Conservation (phyloP, 1,140 invertebrate species). For the Vanessa tameamea region DNA sequence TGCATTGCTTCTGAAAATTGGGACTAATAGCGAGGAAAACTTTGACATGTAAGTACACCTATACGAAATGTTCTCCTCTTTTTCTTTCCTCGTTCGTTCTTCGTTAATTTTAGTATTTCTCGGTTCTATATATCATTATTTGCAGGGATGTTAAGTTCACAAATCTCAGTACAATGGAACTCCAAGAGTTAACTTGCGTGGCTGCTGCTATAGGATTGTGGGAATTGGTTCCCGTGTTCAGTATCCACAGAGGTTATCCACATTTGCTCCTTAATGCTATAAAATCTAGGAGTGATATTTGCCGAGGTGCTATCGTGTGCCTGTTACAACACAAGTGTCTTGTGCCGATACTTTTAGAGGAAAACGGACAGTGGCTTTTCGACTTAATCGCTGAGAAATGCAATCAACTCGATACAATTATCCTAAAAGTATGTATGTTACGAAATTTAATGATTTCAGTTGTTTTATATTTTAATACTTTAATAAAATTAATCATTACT, state of each 20-base stretch:
- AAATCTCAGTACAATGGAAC: slow-evolving; percentile 48
- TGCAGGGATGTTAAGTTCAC: slow-evolving; percentile 62
- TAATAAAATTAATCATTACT: slow-evolving; percentile 13
- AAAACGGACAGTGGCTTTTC: slow-evolving; percentile 70
- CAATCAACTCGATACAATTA: slow-evolving; percentile 58
- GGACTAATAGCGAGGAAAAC: slow-evolving; percentile 54
- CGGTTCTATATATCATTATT: slow-evolving; percentile 13
- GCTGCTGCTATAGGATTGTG: slow-evolving; percentile 63
- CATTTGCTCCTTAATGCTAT: slow-evolving; percentile 56
- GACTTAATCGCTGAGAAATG: slow-evolving; percentile 66
- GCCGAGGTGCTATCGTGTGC: slow-evolving; percentile 60
- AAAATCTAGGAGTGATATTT: slow-evolving; percentile 53
- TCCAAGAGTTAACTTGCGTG: slow-evolving; percentile 58
- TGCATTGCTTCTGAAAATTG: slow-evolving; percentile 59
- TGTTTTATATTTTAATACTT: neutral
- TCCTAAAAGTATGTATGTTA: slow-evolving; percentile 57
- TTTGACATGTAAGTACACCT: slow-evolving; percentile 61
- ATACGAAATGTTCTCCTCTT: no score
- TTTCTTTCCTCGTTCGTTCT: neutral
- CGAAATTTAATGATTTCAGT: neutral
- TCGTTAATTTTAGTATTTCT: neutral
- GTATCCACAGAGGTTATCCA: slow-evolving; percentile 58
- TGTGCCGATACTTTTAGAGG: slow-evolving; percentile 63
- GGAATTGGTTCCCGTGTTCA: slow-evolving; percentile 66
- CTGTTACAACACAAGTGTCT: slow-evolving; percentile 54